phyloP scores from a whole-genome alignment of 2,113 vertebrate genomes.

The Bos javanicus region DNA sequence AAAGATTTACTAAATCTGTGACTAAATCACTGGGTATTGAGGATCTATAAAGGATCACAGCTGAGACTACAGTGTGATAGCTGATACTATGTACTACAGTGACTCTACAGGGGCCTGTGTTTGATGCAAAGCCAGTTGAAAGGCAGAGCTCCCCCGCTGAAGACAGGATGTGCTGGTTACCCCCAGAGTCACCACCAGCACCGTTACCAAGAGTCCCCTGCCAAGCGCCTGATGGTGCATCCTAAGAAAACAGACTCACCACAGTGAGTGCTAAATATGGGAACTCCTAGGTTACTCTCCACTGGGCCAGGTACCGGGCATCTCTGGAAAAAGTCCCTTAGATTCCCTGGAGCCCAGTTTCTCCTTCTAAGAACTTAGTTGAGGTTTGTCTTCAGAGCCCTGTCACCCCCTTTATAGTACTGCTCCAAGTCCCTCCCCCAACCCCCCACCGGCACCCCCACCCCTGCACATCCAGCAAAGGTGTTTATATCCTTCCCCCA shows the following conservation, averaged over 20 bases:
- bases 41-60: not conserved
- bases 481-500: not conserved
- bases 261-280: not conserved
- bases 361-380: not conserved
- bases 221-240: not conserved
- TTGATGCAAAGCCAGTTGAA: not conserved
- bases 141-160: not conserved
- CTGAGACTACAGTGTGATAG: not conserved
- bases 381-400: not conserved
- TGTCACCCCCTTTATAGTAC: not conserved
- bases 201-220: not conserved
- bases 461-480: not conserved
- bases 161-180: not conserved
- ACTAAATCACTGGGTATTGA: not conserved
- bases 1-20: not conserved
- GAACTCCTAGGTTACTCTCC: not conserved
- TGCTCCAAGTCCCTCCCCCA: not conserved
- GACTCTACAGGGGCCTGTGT: not conserved
- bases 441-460: not conserved
- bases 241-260: not conserved
- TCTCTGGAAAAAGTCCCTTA: not conserved
- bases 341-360: not conserved
- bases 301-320: not conserved
- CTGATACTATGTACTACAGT: not conserved
- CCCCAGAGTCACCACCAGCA: not conserved